Percentiles rank a stretch among this genome's conserved stretches.
Conservation (phyloP, 2,113 vertebrate species). For the Protobothrops flavoviridis region DNA sequence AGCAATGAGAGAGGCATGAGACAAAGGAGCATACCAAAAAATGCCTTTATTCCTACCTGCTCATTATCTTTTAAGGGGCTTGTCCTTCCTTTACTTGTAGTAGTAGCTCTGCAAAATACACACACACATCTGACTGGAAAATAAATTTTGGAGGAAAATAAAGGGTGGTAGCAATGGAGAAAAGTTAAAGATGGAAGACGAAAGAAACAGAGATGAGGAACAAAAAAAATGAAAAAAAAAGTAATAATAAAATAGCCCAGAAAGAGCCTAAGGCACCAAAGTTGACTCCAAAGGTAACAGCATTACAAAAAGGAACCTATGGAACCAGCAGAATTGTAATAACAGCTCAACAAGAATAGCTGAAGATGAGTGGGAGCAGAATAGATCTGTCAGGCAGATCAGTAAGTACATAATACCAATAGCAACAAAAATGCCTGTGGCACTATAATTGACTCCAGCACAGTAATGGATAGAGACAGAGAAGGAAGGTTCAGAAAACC, state of each 20-base stretch:
- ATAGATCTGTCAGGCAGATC: not conserved
- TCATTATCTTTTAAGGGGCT: not conserved
- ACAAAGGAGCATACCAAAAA: not conserved
- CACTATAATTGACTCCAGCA: not conserved
- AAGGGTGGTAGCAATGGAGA: not conserved
- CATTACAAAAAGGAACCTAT: not conserved
- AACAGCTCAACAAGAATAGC: not conserved
- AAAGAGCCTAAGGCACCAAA: not conserved
- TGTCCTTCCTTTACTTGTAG: not conserved
- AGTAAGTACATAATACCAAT: not conserved
- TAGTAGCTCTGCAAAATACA: not conserved
- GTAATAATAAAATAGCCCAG: not conserved
- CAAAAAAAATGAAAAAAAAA: not conserved
- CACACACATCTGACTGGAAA: not conserved
- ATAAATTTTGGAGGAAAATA: not conserved
- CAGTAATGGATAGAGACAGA: not conserved
- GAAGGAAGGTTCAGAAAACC: not conserved
- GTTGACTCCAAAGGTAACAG: not conserved
- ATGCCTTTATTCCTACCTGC: not conserved
- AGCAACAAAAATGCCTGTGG: not conserved
- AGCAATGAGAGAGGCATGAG: not conserved
- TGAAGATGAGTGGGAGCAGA: not conserved
- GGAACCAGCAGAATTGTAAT: not conserved
- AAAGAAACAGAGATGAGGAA: not conserved
- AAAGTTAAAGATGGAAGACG: not conserved